These are phyloP conservation scores for Leucophenga maculata DNA, from an alignment of 2,888 invertebrate genomes.

Conservation along the genomic window DNA sequence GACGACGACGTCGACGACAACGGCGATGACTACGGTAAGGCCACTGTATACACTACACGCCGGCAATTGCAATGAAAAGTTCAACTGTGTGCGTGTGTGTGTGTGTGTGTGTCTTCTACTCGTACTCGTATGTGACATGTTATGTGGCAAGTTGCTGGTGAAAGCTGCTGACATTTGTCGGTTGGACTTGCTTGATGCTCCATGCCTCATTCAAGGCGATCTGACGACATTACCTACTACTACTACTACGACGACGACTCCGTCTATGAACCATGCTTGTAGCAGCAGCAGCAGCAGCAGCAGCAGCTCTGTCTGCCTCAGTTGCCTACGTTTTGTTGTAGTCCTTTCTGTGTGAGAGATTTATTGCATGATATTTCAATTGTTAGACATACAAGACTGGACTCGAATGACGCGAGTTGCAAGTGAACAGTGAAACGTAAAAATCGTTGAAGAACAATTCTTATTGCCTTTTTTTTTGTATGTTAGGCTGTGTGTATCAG, in stretches of 20 bases:
- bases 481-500: slow-evolving; percentile 4
- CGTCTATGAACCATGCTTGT: too few relatives aligned
- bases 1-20: too few relatives aligned
- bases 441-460: slow-evolving; percentile 33
- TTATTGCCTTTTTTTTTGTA: slow-evolving; percentile 3
- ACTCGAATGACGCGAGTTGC: slow-evolving; percentile 43
- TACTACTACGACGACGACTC: too few relatives aligned
- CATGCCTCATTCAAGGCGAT: neutral
- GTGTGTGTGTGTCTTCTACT: neutral
- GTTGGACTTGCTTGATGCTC: neutral
- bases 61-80: neutral
- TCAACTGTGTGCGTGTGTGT: neutral
- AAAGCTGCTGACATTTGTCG: neutral
- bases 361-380: slow-evolving; percentile 64
- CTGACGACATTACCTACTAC: neutral
- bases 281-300: too few relatives aligned
- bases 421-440: slow-evolving; percentile 37
- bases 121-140: slow-evolving; percentile 1
- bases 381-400: slow-evolving; percentile 62
- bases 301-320: neutral
- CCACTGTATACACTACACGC: neutral
- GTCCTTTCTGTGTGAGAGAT: slow-evolving; percentile 48
- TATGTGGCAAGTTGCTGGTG: neutral
- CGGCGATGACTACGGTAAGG: neutral
- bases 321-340: neutral